Evolutionary conservation across 2,797 vertebrate genomes (phyloP), one percentile per base, ranked within the genome.

Genomic region (Octomys mimax): DNA sequence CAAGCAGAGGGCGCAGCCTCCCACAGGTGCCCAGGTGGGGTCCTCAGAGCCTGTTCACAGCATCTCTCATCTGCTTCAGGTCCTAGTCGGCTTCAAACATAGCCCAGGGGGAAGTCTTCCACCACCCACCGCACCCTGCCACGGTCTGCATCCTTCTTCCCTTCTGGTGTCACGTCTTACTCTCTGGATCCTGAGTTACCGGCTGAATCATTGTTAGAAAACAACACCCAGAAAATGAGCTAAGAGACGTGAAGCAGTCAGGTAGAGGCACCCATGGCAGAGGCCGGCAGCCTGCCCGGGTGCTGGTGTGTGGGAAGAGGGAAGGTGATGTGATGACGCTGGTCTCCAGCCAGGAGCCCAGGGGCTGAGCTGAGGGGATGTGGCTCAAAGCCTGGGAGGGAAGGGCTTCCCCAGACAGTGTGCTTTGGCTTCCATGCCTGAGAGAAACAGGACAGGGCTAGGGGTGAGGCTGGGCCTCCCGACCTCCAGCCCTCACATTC

Each of bases 261-360:
- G 54, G 80, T 0, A 4, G 33, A 16, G 26, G 80, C 33, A 36
- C 4, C 36, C n/a, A 36, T 3, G 0, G 7, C n/a, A 1, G 52
- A 9, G 2, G 42, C n/a, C 70, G 71, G 21, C 19, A 26, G 49
- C 33, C 52, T 26, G 4, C 21, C 7, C 0, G 5, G 19, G 26
- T 68, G n/a, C 31, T 9, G 2, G 6, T 7, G 19, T 73, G 91
- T 6, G 42, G 36, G 42, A 85, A 36, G 46, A 22, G 62, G n/a
- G 57, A 91, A 62, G n/a, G 3, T 3, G 1, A 64, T 10, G 66
- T 6, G 22, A 26, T 24, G 13, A 21, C 28, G 13, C 61, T 28
- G 14, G 16, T 5, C 1, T 59, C 59, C 73, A 87, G 59, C 79
- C 21, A 80, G 0, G 33, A 62, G 46, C 64, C n/a, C 33, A 33